phyloP scores from a whole-genome alignment of 2,888 invertebrate genomes.

The Apamea monoglypha region DNA sequence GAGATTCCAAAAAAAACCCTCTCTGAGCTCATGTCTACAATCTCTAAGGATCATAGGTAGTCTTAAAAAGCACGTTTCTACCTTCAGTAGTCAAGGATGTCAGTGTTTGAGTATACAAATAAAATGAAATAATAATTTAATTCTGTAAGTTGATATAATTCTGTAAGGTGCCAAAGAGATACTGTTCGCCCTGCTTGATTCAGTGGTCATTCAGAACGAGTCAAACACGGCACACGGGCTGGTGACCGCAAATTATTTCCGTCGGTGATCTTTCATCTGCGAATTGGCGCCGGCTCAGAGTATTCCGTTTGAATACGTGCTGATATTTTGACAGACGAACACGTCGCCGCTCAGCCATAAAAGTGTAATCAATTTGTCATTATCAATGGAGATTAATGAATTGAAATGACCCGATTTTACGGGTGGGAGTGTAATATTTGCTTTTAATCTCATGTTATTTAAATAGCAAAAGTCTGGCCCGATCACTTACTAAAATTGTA shows the following conservation, averaged over 20 bases:
- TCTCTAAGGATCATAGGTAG: not conserved
- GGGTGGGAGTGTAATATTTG: not conserved
- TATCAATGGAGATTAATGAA: conserved; percentile 13
- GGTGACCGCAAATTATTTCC: conserved; percentile 15
- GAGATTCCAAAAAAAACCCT: not conserved
- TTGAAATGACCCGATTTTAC: conserved; percentile 26
- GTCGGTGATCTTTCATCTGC: not conserved
- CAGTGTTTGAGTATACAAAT: not conserved
- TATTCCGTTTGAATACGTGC: conserved; percentile 24
- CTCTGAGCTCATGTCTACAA: not conserved
- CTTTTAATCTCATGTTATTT: not conserved
- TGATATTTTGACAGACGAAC: conserved; percentile 25
- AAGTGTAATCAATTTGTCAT: conserved; percentile 44
- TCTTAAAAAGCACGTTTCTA: not conserved
- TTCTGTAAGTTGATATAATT: not conserved
- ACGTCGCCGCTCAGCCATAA: conserved; percentile 33
- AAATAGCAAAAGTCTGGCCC: not conserved
- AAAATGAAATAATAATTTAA: not conserved
- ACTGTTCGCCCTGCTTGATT: not conserved
- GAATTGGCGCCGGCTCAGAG: conserved; percentile 11
- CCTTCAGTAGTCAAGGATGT: not conserved
- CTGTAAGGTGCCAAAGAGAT: not conserved
- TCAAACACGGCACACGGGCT: not conserved
- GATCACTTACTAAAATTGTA: not conserved
- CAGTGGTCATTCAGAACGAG: not conserved